phyloP scores from a whole-genome alignment of 2,888 invertebrate species.

The Notodonta ziczac region DNA sequence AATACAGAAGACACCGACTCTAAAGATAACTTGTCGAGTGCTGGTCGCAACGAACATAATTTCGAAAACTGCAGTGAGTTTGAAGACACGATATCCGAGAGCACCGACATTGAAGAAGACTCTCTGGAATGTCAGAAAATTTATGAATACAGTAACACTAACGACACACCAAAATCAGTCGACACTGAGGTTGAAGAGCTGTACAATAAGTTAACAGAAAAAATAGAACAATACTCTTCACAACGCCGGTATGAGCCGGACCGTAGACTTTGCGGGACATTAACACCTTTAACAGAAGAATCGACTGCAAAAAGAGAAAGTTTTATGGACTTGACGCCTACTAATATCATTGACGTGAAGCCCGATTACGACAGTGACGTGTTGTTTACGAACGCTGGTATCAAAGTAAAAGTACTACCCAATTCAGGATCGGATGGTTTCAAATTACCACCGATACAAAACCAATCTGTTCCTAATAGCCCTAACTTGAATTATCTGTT shows the following conservation, averaged over 20 bases:
- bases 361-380: constrained; percentile 46
- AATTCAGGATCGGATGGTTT: constrained; percentile 38
- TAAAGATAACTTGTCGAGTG: constrained; percentile 38
- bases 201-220: constrained; percentile 61
- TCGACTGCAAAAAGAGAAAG: constrained; percentile 58
- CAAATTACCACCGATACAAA: constrained; percentile 70
- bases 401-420: constrained; percentile 55
- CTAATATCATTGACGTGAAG: constrained; percentile 23
- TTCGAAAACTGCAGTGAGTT: constrained; percentile 49
- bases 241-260: background rate
- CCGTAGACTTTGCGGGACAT: constrained; percentile 6
- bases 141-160: constrained; percentile 47
- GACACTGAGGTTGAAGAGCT: constrained; percentile 67
- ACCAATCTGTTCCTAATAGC: constrained; percentile 48
- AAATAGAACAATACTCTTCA: constrained; percentile 40
- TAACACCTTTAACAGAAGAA: constrained; percentile 75
- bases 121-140: constrained; percentile 51
- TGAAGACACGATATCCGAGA: constrained; percentile 51
- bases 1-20: constrained; percentile 48
- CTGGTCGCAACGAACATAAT: constrained; percentile 36
- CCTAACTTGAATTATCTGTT: constrained; percentile 62
- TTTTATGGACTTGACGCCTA: constrained; percentile 52
- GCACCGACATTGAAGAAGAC: constrained; percentile 61
- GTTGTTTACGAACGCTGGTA: constrained; percentile 51
- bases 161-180: constrained; percentile 55